Evolutionary conservation across 2,113 vertebrate genomes (phyloP).

Genomic region (Pandion haliaetus): DNA sequence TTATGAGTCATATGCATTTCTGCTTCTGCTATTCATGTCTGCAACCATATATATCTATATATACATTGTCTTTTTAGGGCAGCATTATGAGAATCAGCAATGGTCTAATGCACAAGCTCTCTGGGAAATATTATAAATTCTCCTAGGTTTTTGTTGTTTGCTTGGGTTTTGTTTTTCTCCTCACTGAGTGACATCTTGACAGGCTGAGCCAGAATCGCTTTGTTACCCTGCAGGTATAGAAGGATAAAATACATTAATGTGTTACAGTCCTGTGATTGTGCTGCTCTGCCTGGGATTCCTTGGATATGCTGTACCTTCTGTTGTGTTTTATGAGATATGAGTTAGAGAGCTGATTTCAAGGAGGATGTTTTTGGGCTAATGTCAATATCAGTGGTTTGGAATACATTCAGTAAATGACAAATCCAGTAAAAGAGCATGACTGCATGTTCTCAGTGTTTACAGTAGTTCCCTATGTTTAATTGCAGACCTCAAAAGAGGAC

Average conservation of each 20-base stretch:
- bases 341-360: background rate
- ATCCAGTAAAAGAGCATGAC: background rate
- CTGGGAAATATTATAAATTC: background rate
- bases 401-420: background rate
- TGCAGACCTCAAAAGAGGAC: conserved; percentile 97
- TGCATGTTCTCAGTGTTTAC: background rate
- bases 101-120: background rate
- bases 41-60: background rate
- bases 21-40: conserved; percentile 10
- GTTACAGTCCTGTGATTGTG: background rate
- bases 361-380: background rate
- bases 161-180: background rate
- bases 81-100: background rate
- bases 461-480: conserved; percentile 26
- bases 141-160: background rate
- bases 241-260: background rate
- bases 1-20: background rate
- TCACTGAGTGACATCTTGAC: background rate
- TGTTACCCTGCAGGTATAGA: background rate
- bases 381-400: background rate
- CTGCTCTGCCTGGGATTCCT: background rate
- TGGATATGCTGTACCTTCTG: background rate
- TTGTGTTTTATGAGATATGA: background rate
- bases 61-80: background rate
- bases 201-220: background rate